Evolutionary conservation across 2,888 invertebrate genomes (phyloP), one percentile per base, ranked within the genome.

Genomic region (Dryomyza anilis): DNA sequence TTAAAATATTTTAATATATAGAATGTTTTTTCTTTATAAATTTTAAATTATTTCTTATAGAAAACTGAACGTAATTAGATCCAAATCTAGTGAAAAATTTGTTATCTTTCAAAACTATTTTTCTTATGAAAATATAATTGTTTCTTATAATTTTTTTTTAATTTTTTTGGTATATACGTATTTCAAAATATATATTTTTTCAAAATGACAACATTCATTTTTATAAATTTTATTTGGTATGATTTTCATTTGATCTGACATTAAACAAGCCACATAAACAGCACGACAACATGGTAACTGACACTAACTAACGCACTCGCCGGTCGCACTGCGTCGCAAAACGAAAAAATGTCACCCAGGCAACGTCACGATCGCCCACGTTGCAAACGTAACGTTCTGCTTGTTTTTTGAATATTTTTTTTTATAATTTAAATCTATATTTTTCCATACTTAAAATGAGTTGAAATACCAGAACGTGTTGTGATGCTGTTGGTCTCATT

Each of bases 321-420:
- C 63, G 60, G 58, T 53, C 62, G 60, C 29, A 21, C 25, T 12
- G 36, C 19, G 62, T 56, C 46, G 53, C 58, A 58, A 14, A 48
- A 56, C 4, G n/a, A n/a, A 58, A 19, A 48, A 59, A 33, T 23
- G 59, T 59, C 59, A 48, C 59, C 58, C 59, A 33, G 23, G 50
- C 23, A 45, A 39, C 46, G n/a, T n/a, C n/a, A 59, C 64, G 62
- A 59, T 67, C 69, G 69, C 67, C 69, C 67, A 69, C 67, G 69
- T 69, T 65, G 69, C 61, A 19, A 63, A 29, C 14, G 0, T 12
- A 30, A 23, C 43, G 21, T 33, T 29, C 19, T 46, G 4, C 14
- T 8, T 46, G 12, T n/a, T 27, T 16, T 45, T 16, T 2, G 45
- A 36, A 16, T n/a, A 12, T 58, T 59, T 55, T 48, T 29, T 56